Evolutionary conservation across 2,888 invertebrate genomes (phyloP), one percentile per base, ranked within the genome.

Genomic region (Parnassius mnemosyne): DNA sequence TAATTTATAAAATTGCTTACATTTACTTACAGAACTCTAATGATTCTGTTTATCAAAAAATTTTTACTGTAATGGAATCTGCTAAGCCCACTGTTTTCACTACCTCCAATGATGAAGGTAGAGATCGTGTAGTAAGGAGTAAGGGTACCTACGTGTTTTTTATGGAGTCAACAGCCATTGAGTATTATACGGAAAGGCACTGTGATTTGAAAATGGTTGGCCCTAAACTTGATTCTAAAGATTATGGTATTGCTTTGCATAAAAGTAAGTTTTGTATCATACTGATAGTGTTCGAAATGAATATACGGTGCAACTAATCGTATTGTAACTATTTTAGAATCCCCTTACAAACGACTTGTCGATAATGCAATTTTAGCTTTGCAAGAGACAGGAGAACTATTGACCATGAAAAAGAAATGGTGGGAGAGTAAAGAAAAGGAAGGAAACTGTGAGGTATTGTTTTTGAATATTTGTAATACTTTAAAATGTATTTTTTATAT

Each of bases 141-240:
- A 94, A 95, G 77, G 94, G 95, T 43, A 94, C 92, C 67, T 99
- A 97, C 83, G 99, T 98, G 2, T 99, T 97, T 81, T 94, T 99
- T 65, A 98, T 99, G 97, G 99, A 99, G 90, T 98, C 98, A 44
- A 96, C 98, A 0, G 95, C 96, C 34, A 95, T 99, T 71, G 98
- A 99, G 82, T 99, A 98, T 85, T 95, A 94, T 71, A 94, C 94
- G 67, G 95, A 97, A 80, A 92, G 95, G 67, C 93, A 96, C 76
- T 98, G 98, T 81, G 94, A 95, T 64, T 92, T 98, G 65, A 95
- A 93, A 65, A 95, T 95, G 92, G 94, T 96, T 44, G 97, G 97
- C 1, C 93, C 94, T 10, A 93, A 95, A 72, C 92, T 98, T 60
- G 98, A 98, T 79, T 95, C 96, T 55, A 98, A 91, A 64, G 87